A percentile compares a stretch with the other conserved stretches of the same genome.
Conservation (phyloP, 1,140 invertebrate species). For the Drosophila setifemur region DNA sequence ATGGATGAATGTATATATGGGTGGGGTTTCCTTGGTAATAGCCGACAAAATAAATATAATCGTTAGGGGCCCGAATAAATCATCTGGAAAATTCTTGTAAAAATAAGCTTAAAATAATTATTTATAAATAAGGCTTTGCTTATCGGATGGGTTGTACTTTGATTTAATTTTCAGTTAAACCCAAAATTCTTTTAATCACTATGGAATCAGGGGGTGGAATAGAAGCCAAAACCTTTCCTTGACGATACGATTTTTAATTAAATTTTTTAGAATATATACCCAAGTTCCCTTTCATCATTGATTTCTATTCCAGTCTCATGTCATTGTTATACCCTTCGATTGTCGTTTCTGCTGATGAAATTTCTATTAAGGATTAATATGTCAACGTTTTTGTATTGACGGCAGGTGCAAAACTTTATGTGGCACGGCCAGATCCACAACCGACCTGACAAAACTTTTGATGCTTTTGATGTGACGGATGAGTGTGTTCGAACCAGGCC, state of each 20-base stretch:
- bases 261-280: neutral
- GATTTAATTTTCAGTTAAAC: no score
- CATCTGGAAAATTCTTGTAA: no score
- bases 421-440: slow-evolving; percentile 39
- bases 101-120: no score
- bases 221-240: no score
- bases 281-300: neutral
- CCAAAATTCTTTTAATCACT: no score
- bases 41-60: no score
- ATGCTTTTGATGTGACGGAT: slow-evolving; percentile 73
- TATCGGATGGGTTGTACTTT: no score
- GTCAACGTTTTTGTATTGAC: slow-evolving; percentile 60
- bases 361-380: slow-evolving; percentile 79
- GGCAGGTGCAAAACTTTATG: slow-evolving; percentile 63
- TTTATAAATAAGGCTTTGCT: no score
- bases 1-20: no score
- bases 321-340: slow-evolving; percentile 36
- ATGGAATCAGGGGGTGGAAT: no score
- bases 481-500: slow-evolving; percentile 32
- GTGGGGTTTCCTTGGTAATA: no score
- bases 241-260: neutral
- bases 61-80: no score
- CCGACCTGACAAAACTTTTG: slow-evolving; percentile 71
- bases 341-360: slow-evolving; percentile 55
- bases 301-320: slow-evolving; percentile 16